These are phyloP conservation scores for Penaeus chinensis DNA, from an alignment of 1,140 invertebrate species.

Conservation along the genomic window DNA sequence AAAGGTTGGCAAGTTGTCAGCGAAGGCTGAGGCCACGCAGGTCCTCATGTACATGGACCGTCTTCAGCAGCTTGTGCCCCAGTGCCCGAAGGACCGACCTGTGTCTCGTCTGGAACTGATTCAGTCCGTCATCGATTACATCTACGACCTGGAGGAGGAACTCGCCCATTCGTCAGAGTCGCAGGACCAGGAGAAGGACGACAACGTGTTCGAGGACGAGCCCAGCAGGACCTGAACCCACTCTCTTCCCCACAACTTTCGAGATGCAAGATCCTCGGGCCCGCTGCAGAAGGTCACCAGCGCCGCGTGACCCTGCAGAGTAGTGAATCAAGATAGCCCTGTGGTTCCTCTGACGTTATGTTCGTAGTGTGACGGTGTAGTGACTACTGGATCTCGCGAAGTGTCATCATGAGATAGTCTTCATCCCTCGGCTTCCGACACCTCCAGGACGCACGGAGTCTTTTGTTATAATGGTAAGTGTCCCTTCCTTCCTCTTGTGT, in stretches of 20 bases:
- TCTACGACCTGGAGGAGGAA: conserved; percentile 41
- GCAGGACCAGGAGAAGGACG: not conserved
- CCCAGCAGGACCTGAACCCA: not conserved
- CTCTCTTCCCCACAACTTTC: not conserved
- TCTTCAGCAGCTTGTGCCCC: conserved; percentile 48
- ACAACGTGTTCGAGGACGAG: conserved; percentile 44
- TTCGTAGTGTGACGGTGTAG: too few species aligned
- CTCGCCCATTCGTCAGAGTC: conserved; percentile 11
- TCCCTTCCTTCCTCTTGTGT: too few species aligned
- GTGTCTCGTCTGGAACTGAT: conserved; percentile 50
- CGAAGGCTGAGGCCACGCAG: conserved; percentile 45
- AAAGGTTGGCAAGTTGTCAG: conserved; percentile 30
- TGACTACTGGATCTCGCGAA: too few species aligned
- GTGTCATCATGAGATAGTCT: too few species aligned
- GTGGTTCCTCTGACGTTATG: too few species aligned
- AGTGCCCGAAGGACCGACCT: conserved; percentile 49
- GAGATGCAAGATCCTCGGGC: not conserved
- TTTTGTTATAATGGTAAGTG: too few species aligned
- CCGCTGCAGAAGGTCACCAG: not conserved
- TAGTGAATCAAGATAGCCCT: too few species aligned
- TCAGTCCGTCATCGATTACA: conserved; percentile 54
- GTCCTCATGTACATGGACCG: conserved; percentile 55
- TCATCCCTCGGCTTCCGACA: too few species aligned
- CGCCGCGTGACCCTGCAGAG: too few species aligned
- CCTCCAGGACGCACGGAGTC: too few species aligned